phyloP scores from a whole-genome alignment of 1,140 invertebrate genomes.

The Drosophila parvula region DNA sequence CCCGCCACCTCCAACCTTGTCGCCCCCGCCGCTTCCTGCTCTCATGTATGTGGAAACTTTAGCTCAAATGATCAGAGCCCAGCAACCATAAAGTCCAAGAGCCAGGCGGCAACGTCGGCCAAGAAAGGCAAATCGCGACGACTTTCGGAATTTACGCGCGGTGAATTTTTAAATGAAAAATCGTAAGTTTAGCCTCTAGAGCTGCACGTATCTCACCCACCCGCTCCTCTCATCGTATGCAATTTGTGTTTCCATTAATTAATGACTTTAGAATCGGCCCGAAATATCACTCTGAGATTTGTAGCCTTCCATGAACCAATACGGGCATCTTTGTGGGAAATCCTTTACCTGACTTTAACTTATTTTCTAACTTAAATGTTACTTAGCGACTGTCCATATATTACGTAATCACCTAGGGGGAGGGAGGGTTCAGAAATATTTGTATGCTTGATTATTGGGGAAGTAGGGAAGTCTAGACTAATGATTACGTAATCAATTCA shows the following conservation, averaged over 20 bases:
- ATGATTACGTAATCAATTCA: too few relatives aligned
- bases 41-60: slow-evolving; percentile 42
- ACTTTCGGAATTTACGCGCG: slow-evolving; percentile 84
- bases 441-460: too few relatives aligned
- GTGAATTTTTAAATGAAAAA: slow-evolving; percentile 85
- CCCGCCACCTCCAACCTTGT: slow-evolving; percentile 30
- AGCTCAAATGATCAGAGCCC: slow-evolving; percentile 33
- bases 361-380: too few relatives aligned
- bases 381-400: too few relatives aligned
- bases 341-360: too few relatives aligned
- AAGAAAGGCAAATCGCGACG: slow-evolving; percentile 84
- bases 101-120: slow-evolving; percentile 29
- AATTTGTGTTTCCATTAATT: slow-evolving; percentile 37
- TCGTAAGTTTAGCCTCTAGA: slow-evolving; percentile 73
- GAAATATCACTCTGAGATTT: background rate
- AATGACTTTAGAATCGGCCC: slow-evolving; percentile 39
- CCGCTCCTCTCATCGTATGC: slow-evolving; percentile 1
- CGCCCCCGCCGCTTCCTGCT: background rate
- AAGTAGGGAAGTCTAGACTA: too few relatives aligned
- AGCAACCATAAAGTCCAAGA: slow-evolving; percentile 43
- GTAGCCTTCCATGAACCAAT: background rate
- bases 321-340: background rate
- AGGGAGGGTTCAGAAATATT: too few relatives aligned
- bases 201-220: background rate
- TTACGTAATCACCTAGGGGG: too few relatives aligned